Evolutionary conservation across 2,797 vertebrate genomes (phyloP), one percentile per base, ranked within the genome.

Genomic region (Sebastes hopkinsi): DNA sequence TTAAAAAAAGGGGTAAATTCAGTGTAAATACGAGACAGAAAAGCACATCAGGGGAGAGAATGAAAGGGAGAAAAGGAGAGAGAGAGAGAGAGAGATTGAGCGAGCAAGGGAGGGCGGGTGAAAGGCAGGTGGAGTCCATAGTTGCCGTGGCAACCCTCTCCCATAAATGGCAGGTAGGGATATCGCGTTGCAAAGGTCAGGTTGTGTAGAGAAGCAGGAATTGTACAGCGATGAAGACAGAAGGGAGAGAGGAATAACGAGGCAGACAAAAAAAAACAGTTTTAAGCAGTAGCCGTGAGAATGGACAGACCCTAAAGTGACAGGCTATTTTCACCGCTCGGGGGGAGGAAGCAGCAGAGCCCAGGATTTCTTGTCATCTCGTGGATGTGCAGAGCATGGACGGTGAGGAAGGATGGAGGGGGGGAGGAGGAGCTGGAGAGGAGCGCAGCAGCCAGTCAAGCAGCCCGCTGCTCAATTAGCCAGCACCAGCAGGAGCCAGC

Each of bases 51-150:
- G 54, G 36, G 46, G 36, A 59, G 52, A 38, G 75, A 80, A 59
- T 67, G 77, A 59, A 75, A 67, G 77, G 72, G 59, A 34, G 79
- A 60, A 59, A n/a, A 29, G 0, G 1, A 55, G 79, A 65, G 34
- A 50, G 36, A 36, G 79, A 36, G 79, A 60, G 62, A n/a, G 50
- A 62, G 81, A 62, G 38, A 52, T 68, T 34, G 78, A 55, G 75
- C 3, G 36, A 76, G 67, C 10, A 61, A 56, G 54, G 25, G 77
- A 72, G 73, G 66, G 84, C 10, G 74, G 68, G 68, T 88, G 78
- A 92, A 86, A 95, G 95, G 95, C 97, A 97, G 96, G 97, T 97
- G 97, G 97, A 98, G 97, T 97, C 96, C 91, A 61, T 70, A 90
- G 97, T 98, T 97, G 94, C 96, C 95, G 84, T 92, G 92, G 96